Evolutionary conservation across 2,888 invertebrate genomes (phyloP).

Genomic region (Malacosoma neustria): DNA sequence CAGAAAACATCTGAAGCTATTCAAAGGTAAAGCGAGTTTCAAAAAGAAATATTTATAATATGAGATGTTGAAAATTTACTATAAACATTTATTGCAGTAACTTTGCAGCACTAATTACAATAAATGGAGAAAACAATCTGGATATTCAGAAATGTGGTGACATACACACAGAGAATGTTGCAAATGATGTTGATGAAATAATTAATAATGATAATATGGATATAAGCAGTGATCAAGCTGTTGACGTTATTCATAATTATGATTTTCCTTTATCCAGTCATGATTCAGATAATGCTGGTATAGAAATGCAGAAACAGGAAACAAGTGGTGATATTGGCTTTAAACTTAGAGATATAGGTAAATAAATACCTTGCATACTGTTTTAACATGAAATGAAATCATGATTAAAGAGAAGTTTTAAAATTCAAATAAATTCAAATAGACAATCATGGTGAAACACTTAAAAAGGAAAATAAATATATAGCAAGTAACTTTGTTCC

Average conservation of each 20-base stretch:
- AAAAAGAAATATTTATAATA: not conserved
- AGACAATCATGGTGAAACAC: too few relatives aligned
- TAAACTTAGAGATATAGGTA: not conserved
- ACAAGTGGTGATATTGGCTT: not conserved
- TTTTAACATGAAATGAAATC: too few relatives aligned
- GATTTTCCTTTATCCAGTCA: too few relatives aligned
- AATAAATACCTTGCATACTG: too few relatives aligned
- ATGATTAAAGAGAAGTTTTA: too few relatives aligned
- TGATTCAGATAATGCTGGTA: too few relatives aligned
- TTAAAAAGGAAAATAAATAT: too few relatives aligned
- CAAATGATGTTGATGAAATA: not conserved
- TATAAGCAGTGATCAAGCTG: not conserved
- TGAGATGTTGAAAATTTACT: not conserved
- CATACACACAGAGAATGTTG: constrained; percentile 2
- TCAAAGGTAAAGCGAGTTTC: not conserved
- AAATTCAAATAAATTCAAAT: too few relatives aligned
- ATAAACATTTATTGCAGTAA: constrained; percentile 1
- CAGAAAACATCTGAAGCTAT: not conserved
- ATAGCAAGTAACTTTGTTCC: too few relatives aligned
- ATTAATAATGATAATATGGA: not conserved
- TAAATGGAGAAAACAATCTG: constrained; percentile 12
- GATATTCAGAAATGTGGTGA: constrained; percentile 12
- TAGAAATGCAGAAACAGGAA: not conserved
- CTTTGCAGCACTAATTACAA: constrained; percentile 10
- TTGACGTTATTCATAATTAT: not conserved